phyloP scores from a whole-genome alignment of 2,888 invertebrate genomes.

The Phortica okadai region DNA sequence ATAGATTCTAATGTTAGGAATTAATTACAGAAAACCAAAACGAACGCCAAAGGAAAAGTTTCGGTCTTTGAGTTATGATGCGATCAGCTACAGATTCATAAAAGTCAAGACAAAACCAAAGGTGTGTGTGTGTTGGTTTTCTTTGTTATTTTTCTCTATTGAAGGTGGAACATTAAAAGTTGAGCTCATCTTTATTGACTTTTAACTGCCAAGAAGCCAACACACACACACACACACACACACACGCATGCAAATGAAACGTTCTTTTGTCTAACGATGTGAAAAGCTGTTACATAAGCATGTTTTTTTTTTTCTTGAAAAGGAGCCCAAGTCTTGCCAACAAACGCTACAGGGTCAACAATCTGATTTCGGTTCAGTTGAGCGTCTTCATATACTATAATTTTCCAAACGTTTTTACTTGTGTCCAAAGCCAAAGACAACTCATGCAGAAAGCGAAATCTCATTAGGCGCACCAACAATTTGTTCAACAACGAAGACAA shows the following conservation, averaged over 20 bases:
- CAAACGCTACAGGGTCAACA: constrained; percentile 15
- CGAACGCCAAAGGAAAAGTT: neutral
- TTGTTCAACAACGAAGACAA: neutral
- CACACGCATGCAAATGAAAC: neutral
- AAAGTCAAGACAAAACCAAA: constrained; percentile 6
- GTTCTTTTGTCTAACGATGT: constrained; percentile 33
- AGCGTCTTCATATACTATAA: neutral
- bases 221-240: too few species aligned
- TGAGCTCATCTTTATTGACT: neutral
- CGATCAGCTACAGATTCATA: neutral
- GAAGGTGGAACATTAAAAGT: neutral
- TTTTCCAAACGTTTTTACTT: constrained; percentile 7
- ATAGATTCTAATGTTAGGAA: neutral
- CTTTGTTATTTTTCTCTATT: neutral
- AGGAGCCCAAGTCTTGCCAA: neutral
- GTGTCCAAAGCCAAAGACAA: constrained; percentile 4
- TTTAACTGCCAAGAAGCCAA: neutral
- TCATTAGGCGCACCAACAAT: neutral
- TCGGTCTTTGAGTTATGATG: neutral
- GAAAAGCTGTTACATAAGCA: constrained; percentile 33
- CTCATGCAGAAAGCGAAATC: constrained; percentile 30
- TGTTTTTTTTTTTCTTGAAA: neutral
- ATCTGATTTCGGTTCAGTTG: constrained; percentile 1
- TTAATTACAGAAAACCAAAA: constrained; percentile 10
- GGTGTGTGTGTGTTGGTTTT: neutral